phyloP scores from a whole-genome alignment of 2,797 vertebrate genomes.

The Eospalax fontanierii region DNA sequence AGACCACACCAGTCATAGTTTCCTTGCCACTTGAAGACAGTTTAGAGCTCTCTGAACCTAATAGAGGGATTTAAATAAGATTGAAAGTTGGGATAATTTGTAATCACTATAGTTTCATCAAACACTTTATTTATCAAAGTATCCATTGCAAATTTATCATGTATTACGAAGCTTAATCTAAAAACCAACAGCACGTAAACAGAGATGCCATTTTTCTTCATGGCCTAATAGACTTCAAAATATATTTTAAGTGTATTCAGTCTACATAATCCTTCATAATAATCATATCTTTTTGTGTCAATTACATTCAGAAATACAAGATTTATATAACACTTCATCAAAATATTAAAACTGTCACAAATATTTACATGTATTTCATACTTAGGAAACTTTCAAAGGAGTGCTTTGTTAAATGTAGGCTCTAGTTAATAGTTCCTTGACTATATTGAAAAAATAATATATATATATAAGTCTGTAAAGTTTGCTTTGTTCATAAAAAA shows the following conservation, averaged over 20 bases:
- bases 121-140: slow-evolving; percentile 52
- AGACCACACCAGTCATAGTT: background rate
- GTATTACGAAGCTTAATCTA: slow-evolving; percentile 89
- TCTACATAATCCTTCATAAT: slow-evolving; percentile 91
- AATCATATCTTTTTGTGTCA: slow-evolving; percentile 88
- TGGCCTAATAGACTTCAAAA: slow-evolving; percentile 90
- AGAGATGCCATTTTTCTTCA: slow-evolving; percentile 88
- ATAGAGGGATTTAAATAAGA: background rate
- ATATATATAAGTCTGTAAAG: slow-evolving; percentile 89
- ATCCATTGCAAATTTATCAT: slow-evolving; percentile 89
- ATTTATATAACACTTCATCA: slow-evolving; percentile 89
- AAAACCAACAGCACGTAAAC: slow-evolving; percentile 90
- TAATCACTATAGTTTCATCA: background rate
- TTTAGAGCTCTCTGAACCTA: background rate
- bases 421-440: slow-evolving; percentile 87
- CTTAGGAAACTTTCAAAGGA: slow-evolving; percentile 91
- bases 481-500: slow-evolving; percentile 88
- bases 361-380: slow-evolving; percentile 90
- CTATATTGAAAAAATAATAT: slow-evolving; percentile 88
- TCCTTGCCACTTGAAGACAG: background rate
- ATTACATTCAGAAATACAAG: slow-evolving; percentile 91
- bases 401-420: slow-evolving; percentile 84
- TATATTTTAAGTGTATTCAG: slow-evolving; percentile 89
- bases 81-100: background rate
- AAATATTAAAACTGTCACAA: slow-evolving; percentile 89